A percentile compares a stretch with the other conserved stretches of the same genome.
Conservation (phyloP, 2,797 vertebrate genomes). For the Thunnus albacares region DNA sequence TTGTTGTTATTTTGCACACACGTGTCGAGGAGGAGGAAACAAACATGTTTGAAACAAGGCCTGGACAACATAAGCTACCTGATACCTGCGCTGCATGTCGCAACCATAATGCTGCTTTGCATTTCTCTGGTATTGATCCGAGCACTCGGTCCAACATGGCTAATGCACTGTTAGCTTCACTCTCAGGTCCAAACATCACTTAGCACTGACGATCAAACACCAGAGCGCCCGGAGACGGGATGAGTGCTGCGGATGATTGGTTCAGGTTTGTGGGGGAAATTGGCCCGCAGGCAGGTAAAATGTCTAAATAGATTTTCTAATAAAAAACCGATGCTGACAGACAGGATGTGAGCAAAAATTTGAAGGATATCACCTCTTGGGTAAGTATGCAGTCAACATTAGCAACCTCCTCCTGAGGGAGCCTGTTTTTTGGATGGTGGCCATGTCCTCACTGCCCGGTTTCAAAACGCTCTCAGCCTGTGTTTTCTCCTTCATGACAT, state of each 20-base stretch:
- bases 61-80: conserved; percentile 18
- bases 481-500: not conserved
- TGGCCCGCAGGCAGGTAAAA: conserved; percentile 21
- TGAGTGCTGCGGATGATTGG: conserved; percentile 10
- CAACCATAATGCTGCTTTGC: conserved; percentile 47
- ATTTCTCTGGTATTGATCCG: conserved; percentile 66
- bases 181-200: conserved; percentile 59
- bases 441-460: conserved; percentile 21
- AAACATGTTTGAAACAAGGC: not conserved
- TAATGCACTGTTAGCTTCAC: conserved; percentile 63
- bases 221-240: not conserved
- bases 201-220: conserved; percentile 46
- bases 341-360: not conserved
- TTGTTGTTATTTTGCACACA: conserved; percentile 1
- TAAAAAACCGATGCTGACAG: conserved; percentile 35
- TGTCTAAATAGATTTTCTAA: conserved; percentile 18
- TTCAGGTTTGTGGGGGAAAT: conserved; percentile 5
- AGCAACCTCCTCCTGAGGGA: not conserved
- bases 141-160: conserved; percentile 33
- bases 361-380: not conserved
- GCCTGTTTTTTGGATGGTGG: conserved; percentile 13
- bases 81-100: conserved; percentile 58
- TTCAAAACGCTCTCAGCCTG: conserved; percentile 48
- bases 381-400: conserved; percentile 2
- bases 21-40: not conserved